These are phyloP conservation scores for Gymnobelideus leadbeateri DNA, from an alignment of 2,113 vertebrate genomes.

Conservation along the genomic window DNA sequence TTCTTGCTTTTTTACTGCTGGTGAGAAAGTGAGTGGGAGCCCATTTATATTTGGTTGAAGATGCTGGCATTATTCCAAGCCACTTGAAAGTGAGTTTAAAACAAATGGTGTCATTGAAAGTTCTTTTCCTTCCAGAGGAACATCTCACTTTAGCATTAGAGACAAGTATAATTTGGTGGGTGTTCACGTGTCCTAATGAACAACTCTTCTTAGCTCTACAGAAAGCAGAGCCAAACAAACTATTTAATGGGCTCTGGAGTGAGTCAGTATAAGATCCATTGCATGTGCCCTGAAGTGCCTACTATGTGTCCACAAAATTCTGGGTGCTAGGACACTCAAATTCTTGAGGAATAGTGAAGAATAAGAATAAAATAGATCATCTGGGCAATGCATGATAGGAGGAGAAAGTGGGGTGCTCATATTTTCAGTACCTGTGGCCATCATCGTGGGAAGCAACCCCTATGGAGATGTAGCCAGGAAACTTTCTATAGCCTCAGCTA, in stretches of 20 bases:
- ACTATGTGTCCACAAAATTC: neutral
- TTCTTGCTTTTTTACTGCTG: neutral
- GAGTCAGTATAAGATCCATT: neutral
- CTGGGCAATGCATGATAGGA: neutral
- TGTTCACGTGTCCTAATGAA: neutral
- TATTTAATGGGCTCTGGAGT: neutral
- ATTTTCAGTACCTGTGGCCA: neutral
- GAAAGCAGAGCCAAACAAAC: neutral
- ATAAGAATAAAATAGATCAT: neutral
- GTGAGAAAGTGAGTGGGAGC: conserved; percentile 4
- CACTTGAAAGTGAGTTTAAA: conserved; percentile 1
- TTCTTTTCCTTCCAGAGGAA: neutral
- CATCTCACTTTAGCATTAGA: neutral
- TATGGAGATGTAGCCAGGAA: neutral
- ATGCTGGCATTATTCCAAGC: neutral
- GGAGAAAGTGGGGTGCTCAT: neutral
- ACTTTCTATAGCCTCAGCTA: neutral
- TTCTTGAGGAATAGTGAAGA: neutral
- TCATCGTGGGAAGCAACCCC: neutral
- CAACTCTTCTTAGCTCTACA: neutral
- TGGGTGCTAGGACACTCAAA: neutral
- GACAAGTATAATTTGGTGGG: neutral
- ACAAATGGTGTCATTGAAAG: neutral
- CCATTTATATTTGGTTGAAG: neutral
- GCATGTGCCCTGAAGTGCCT: neutral